phyloP scores from a whole-genome alignment of 2,113 vertebrate genomes.

The Urocynchramus pylzowi region DNA sequence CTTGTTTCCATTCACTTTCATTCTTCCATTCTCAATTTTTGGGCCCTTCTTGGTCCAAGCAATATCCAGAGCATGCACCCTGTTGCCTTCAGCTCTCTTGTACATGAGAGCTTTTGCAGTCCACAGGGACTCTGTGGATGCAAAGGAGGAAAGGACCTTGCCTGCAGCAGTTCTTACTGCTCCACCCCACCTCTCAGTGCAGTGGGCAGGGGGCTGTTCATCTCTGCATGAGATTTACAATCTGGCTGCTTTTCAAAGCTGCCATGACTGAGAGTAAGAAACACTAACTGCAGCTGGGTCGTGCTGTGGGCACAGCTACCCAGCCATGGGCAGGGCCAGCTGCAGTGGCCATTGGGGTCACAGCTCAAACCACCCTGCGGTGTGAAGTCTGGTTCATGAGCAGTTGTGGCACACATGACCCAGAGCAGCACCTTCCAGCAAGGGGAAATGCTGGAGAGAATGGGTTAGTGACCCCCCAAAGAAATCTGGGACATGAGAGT shows the following conservation, averaged over 20 bases:
- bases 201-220: fast-evolving
- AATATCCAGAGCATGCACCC: neutral
- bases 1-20: neutral
- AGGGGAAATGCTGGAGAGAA: neutral
- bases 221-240: neutral
- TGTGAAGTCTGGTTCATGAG: neutral
- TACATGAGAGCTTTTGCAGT: neutral
- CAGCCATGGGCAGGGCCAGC: neutral
- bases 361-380: neutral
- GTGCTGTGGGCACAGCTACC: neutral
- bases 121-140: neutral
- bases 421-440: neutral
- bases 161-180: neutral
- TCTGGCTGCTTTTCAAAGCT: neutral
- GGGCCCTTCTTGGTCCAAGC: neutral
- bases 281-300: neutral
- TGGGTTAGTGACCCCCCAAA: neutral
- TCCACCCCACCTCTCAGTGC: fast-evolving
- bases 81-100: neutral
- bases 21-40: neutral
- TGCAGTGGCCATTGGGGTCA: neutral
- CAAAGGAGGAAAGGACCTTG: neutral
- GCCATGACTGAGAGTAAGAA: neutral
- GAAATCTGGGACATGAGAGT: neutral
- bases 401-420: neutral